phyloP scores from a whole-genome alignment of 2,797 vertebrate species.

The Sebastes aleutianus region DNA sequence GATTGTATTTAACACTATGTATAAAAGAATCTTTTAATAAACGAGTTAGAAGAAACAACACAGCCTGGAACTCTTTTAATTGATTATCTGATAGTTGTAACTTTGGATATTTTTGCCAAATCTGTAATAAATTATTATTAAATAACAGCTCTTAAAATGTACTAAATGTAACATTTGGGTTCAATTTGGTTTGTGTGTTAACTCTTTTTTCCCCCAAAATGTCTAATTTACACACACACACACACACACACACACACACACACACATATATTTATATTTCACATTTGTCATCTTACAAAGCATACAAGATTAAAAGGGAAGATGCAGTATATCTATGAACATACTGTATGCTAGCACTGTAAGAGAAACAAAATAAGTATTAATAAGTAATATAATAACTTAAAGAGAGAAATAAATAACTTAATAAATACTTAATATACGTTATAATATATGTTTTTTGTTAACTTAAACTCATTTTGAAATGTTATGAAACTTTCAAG shows the following conservation, averaged over 20 bases:
- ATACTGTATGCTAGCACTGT: background rate
- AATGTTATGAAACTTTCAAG: too few relatives aligned
- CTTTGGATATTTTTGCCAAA: background rate
- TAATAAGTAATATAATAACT: too few relatives aligned
- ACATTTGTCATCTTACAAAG: background rate
- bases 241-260: too few relatives aligned
- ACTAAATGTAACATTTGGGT: background rate
- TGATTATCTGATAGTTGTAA: background rate
- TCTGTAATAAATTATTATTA: background rate
- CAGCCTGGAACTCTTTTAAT: background rate
- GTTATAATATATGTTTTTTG: too few relatives aligned
- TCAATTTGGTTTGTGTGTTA: background rate
- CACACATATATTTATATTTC: background rate
- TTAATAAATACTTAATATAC: too few relatives aligned
- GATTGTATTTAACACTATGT: constrained; percentile 80
- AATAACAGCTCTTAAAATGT: background rate
- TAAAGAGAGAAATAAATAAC: too few relatives aligned
- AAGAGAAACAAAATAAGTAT: too few relatives aligned
- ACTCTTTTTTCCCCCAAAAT: background rate
- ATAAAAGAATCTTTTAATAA: constrained; percentile 82
- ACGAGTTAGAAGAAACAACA: constrained; percentile 53
- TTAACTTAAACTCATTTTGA: too few relatives aligned
- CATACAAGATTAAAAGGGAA: background rate
- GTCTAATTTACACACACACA: background rate
- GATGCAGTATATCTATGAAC: background rate